phyloP scores from a whole-genome alignment of 1,140 invertebrate species.

The Orius insidiosus region DNA sequence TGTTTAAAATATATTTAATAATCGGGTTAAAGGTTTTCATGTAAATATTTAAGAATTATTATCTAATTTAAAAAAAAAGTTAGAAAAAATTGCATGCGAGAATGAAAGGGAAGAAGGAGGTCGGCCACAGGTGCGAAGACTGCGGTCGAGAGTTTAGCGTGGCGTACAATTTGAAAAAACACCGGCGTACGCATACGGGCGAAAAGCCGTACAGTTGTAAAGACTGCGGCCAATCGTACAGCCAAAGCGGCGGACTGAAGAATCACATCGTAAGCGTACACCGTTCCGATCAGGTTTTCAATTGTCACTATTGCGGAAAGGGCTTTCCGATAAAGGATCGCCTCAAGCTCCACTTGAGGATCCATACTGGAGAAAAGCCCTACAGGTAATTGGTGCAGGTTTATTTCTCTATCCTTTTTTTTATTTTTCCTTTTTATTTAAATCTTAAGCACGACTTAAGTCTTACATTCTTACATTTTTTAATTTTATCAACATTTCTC shows the following conservation, averaged over 20 bases:
- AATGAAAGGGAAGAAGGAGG: constrained; percentile 5
- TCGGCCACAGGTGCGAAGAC: constrained; percentile 12
- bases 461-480: too few relatives aligned
- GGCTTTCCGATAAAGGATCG: constrained; percentile 54
- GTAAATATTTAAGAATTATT: background rate
- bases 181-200: constrained; percentile 25
- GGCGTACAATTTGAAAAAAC: constrained; percentile 21
- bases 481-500: too few relatives aligned
- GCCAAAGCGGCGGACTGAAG: constrained; percentile 24
- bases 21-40: too few relatives aligned
- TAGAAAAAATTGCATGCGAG: background rate
- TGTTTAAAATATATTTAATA: too few relatives aligned
- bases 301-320: constrained; percentile 31
- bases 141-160: constrained; percentile 15
- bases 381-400: constrained; percentile 42
- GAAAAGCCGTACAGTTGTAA: constrained; percentile 23
- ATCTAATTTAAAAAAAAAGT: constrained; percentile 2
- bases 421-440: background rate
- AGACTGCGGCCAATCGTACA: constrained; percentile 18
- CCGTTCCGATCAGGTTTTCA: constrained; percentile 16
- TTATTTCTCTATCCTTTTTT: constrained; percentile 6
- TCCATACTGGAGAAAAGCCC: constrained; percentile 61
- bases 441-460: too few relatives aligned
- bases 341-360: constrained; percentile 42
- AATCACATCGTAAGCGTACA: constrained; percentile 18